These are phyloP conservation scores for Dermochelys coriacea DNA, from an alignment of 2,797 vertebrate genomes.

Conservation along the genomic window DNA sequence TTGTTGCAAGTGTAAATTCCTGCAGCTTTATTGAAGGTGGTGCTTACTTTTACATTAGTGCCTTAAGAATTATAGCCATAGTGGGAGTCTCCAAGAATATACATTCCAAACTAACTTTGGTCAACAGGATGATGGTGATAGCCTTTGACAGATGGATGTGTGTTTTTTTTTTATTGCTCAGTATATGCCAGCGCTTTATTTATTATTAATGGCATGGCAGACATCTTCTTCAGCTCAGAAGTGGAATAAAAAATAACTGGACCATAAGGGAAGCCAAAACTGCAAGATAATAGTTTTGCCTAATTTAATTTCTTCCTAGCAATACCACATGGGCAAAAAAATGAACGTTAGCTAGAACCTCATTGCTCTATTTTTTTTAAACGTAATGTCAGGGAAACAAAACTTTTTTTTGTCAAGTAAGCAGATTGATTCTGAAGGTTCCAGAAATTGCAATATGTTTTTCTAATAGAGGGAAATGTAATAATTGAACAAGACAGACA, in stretches of 20 bases:
- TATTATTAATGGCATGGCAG: slow-evolving; percentile 72
- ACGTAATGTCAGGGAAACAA: slow-evolving; percentile 51
- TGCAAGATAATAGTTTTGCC: slow-evolving; percentile 67
- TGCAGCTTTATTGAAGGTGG: not conserved
- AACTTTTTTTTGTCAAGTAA: slow-evolving; percentile 43
- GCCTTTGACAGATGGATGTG: slow-evolving; percentile 74
- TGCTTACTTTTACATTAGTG: slow-evolving; percentile 46
- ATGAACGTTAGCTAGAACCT: not conserved
- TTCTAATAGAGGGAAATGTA: slow-evolving; percentile 45
- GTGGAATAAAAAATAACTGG: slow-evolving; percentile 72
- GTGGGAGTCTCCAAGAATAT: slow-evolving; percentile 48
- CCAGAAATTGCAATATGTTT: slow-evolving; percentile 49
- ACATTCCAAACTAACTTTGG: slow-evolving; percentile 43
- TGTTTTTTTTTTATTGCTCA: slow-evolving; percentile 73
- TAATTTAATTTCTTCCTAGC: slow-evolving; percentile 68
- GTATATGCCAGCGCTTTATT: slow-evolving; percentile 71
- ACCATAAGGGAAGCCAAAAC: slow-evolving; percentile 69
- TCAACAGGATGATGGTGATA: slow-evolving; percentile 57
- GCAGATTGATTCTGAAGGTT: slow-evolving; percentile 61
- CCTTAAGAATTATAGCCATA: slow-evolving; percentile 40
- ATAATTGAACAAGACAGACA: slow-evolving; percentile 18
- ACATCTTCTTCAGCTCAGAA: slow-evolving; percentile 69
- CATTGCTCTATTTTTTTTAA: slow-evolving; percentile 28
- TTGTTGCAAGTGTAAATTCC: not conserved
- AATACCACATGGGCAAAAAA: slow-evolving; percentile 53